A percentile compares a stretch with the other conserved stretches of the same genome.
These are phyloP conservation scores for Pyrgus malvae DNA, from an alignment of 2,888 invertebrate species.

Conservation along the genomic window DNA sequence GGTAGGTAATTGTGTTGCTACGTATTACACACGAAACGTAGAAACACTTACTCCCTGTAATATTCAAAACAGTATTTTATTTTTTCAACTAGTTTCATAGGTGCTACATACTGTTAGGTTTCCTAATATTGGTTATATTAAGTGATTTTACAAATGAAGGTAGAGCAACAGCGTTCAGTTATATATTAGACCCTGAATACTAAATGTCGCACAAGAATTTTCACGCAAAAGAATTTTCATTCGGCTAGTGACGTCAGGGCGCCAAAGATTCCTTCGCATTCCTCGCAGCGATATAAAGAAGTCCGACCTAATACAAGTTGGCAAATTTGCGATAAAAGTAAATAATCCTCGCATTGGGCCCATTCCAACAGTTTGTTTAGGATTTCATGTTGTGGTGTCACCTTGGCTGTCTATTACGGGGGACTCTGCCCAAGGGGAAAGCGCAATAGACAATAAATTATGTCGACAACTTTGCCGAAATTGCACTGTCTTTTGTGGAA, in stretches of 20 bases:
- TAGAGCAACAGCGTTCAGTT: too few relatives aligned
- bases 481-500: background rate
- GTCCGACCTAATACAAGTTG: conserved; percentile 43
- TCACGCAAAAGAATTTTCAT: too few relatives aligned
- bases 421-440: background rate
- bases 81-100: too few relatives aligned
- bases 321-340: conserved; percentile 59
- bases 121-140: too few relatives aligned
- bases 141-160: too few relatives aligned
- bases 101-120: too few relatives aligned
- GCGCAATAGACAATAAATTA: background rate
- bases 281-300: conserved; percentile 45
- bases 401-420: conserved; percentile 28
- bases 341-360: conserved; percentile 53
- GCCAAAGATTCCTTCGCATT: conserved; percentile 46
- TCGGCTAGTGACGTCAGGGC: conserved; percentile 8
- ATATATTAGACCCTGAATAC: too few relatives aligned
- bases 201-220: too few relatives aligned
- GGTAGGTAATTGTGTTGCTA: too few relatives aligned
- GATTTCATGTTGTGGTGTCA: conserved; percentile 48
- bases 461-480: conserved; percentile 4
- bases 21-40: too few relatives aligned
- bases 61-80: too few relatives aligned
- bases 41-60: too few relatives aligned
- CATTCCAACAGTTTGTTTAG: conserved; percentile 60